A percentile compares a stretch with the other conserved stretches of the same genome.
These are phyloP conservation scores for Lordiphosa andalusiaca DNA, from an alignment of 2,888 invertebrate genomes.

Conservation along the genomic window DNA sequence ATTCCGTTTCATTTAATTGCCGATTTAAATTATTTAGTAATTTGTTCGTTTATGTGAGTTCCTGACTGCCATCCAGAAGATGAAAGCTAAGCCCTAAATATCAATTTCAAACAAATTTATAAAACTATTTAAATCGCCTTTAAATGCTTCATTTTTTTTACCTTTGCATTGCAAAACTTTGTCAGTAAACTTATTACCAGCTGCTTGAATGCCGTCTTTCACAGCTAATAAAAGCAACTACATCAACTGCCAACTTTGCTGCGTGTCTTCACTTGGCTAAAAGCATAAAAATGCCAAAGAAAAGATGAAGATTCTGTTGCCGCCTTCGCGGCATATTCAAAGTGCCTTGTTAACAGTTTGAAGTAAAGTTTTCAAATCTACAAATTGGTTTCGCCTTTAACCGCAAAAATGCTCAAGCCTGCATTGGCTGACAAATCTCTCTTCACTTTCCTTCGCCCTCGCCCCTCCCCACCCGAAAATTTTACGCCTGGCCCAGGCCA, in stretches of 20 bases:
- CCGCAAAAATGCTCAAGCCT: constrained; percentile 54
- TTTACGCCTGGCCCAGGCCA: constrained; percentile 16
- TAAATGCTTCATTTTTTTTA: no score
- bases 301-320: not conserved
- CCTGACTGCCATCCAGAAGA: no score
- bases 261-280: constrained; percentile 19
- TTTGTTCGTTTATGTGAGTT: no score
- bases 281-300: constrained; percentile 18
- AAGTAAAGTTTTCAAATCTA: constrained; percentile 66
- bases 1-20: no score
- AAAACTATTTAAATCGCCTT: no score
- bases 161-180: constrained; percentile 5
- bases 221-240: constrained; percentile 38
- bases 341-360: constrained; percentile 49
- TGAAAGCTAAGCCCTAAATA: no score
- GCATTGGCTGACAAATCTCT: constrained; percentile 20
- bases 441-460: not conserved
- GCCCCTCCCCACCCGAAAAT: constrained; percentile 12
- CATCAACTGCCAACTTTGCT: constrained; percentile 32
- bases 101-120: no score
- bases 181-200: constrained; percentile 42
- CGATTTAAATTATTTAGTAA: no score
- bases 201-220: constrained; percentile 27
- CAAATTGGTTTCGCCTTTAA: constrained; percentile 72
- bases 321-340: constrained; percentile 31